phyloP scores from a whole-genome alignment of 2,797 vertebrate genomes.

The Chlorospingus semifuscus region DNA sequence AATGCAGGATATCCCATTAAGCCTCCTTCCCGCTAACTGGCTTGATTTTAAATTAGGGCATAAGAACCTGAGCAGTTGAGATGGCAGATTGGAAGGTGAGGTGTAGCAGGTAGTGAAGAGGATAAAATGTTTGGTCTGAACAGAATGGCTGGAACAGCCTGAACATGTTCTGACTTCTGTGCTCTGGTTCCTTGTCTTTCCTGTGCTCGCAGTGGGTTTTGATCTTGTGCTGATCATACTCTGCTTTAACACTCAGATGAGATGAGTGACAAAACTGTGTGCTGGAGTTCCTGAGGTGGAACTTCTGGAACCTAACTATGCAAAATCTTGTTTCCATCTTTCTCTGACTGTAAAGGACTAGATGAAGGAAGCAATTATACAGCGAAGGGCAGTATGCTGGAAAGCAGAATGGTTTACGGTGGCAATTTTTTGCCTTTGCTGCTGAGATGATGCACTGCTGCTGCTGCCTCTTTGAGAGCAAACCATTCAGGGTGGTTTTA shows the following conservation, averaged over 20 bases:
- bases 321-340: background rate
- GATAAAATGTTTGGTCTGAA: background rate
- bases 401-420: background rate
- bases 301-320: background rate
- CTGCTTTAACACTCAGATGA: background rate
- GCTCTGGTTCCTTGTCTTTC: background rate
- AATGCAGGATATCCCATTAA: background rate
- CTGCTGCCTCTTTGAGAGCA: background rate
- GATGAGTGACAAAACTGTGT: background rate
- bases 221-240: background rate
- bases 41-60: background rate
- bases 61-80: background rate
- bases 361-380: background rate
- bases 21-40: background rate
- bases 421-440: background rate
- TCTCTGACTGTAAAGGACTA: background rate
- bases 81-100: background rate
- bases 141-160: background rate
- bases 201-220: background rate
- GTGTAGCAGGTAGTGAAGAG: background rate
- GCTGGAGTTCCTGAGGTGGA: background rate
- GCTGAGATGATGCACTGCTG: background rate
- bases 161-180: background rate
- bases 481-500: background rate
- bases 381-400: background rate